Percentiles rank a stretch among this genome's conserved stretches.
Conservation (phyloP, 2,113 vertebrate genomes). For the Dipodomys stephensi region DNA sequence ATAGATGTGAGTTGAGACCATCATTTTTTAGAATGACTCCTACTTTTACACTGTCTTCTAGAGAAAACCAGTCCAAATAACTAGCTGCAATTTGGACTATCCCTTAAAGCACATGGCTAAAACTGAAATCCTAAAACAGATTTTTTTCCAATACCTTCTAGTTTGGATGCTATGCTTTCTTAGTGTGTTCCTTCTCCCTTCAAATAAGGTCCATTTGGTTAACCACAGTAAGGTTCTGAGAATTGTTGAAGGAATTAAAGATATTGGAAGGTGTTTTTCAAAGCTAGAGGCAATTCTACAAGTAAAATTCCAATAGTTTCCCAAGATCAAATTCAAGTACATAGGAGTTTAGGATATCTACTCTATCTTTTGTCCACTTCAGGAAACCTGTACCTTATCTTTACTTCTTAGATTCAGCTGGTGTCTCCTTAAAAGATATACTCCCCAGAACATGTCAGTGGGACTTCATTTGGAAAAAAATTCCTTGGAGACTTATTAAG, state of each 20-base stretch:
- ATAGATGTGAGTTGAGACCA: not conserved
- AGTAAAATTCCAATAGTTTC: not conserved
- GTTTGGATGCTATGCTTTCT: not conserved
- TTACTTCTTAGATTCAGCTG: not conserved
- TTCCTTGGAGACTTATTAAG: not conserved
- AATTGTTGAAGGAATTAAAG: not conserved
- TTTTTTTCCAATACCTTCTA: not conserved
- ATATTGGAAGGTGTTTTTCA: not conserved
- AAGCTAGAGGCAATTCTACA: not conserved
- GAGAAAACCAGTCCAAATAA: not conserved
- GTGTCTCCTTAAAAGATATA: not conserved
- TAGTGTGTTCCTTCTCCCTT: not conserved
- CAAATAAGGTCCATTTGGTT: not conserved
- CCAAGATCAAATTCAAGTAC: not conserved
- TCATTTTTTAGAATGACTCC: not conserved
- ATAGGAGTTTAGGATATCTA: not conserved
- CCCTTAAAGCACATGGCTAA: not conserved
- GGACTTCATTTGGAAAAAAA: not conserved
- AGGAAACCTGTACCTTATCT: not conserved
- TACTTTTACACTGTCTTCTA: not conserved
- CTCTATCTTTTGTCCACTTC: not conserved
- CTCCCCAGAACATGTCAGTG: not conserved
- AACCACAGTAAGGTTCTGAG: not conserved
- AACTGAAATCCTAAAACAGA: not conserved
- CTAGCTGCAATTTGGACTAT: not conserved